phyloP scores from a whole-genome alignment of 2,888 invertebrate species.

The Aelia acuminata region DNA sequence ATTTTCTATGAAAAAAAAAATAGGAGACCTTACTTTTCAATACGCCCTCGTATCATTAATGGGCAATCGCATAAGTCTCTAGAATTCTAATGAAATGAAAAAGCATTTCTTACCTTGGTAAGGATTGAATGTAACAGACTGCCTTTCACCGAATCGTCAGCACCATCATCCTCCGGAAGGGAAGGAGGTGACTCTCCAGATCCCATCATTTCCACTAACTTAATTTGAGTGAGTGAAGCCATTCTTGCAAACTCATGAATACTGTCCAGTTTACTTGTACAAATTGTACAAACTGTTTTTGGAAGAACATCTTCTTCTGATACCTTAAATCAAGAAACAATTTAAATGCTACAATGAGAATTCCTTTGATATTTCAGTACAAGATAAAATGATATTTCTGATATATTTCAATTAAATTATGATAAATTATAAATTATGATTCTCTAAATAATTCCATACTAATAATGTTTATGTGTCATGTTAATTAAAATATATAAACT shows the following conservation, averaged over 20 bases:
- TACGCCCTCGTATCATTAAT: too few relatives aligned
- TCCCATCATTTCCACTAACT: constrained; percentile 68
- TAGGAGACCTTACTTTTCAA: too few relatives aligned
- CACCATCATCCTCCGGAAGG: constrained; percentile 3
- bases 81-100: not conserved
- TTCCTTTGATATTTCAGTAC: too few relatives aligned
- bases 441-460: not conserved
- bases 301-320: constrained; percentile 78
- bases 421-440: too few relatives aligned
- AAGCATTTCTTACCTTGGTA: constrained; percentile 70
- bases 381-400: not conserved
- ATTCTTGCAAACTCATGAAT: constrained; percentile 79
- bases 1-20: too few relatives aligned
- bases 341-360: too few relatives aligned
- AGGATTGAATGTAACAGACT: constrained; percentile 73
- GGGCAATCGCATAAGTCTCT: too few relatives aligned
- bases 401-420: not conserved
- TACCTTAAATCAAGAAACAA: constrained; percentile 71
- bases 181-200: constrained; percentile 52
- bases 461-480: not conserved
- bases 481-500: not conserved
- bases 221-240: constrained; percentile 77
- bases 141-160: constrained; percentile 66
- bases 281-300: constrained; percentile 78
- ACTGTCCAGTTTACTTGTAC: constrained; percentile 76